Conservation (phyloP, 2,113 vertebrate genomes). For the Tylochromis polylepis region DNA sequence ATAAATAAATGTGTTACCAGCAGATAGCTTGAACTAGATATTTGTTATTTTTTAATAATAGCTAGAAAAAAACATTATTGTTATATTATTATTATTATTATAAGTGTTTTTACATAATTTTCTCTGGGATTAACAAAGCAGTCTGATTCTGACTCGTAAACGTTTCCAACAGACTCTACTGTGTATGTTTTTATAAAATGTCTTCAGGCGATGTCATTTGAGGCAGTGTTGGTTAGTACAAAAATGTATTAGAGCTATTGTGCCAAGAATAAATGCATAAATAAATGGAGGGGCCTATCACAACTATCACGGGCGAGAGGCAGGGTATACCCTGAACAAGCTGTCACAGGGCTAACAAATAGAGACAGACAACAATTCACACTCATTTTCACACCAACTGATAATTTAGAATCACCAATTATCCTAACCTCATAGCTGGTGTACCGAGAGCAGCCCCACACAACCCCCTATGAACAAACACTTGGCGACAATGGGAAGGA, state of each 20-base stretch:
- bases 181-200: not conserved
- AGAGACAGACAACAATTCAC: not conserved
- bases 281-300: not conserved
- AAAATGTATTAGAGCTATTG: not conserved
- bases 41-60: not conserved
- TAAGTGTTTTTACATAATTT: not conserved
- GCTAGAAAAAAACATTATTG: not conserved
- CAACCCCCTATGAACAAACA: not conserved
- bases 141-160: not conserved
- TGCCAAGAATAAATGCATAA: not conserved
- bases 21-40: not conserved
- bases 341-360: not conserved
- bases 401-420: not conserved
- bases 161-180: accelerated
- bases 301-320: not conserved
- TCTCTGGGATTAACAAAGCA: not conserved
- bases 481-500: not conserved
- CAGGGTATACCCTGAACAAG: not conserved
- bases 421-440: not conserved
- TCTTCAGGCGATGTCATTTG: not conserved
- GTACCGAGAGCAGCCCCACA: not conserved
- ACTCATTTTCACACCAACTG: not conserved
- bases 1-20: not conserved
- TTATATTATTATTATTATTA: not conserved
- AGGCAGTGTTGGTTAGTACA: not conserved